Conservation (phyloP, 2,113 vertebrate species). For the Sander lucioperca region DNA sequence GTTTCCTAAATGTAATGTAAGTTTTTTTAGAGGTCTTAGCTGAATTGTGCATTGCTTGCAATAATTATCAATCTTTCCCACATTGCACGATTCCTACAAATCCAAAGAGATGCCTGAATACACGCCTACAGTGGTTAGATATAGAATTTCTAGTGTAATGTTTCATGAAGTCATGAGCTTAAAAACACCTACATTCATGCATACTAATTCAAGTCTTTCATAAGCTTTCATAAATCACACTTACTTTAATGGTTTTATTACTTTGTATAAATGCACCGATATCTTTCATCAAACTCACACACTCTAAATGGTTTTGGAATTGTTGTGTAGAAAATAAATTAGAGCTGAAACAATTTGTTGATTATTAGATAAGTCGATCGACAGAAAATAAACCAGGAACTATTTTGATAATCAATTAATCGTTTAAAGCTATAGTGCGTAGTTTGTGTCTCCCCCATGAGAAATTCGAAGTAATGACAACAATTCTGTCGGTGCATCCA, state of each 20-base stretch:
- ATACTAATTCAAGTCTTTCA: constrained; percentile 42
- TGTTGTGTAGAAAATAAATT: background rate
- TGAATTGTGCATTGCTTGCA: constrained; percentile 31
- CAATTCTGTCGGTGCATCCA: too few species aligned
- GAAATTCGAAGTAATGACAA: too few species aligned
- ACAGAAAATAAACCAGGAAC: too few species aligned
- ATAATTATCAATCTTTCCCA: constrained; percentile 37
- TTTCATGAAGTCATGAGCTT: constrained; percentile 39
- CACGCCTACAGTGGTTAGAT: constrained; percentile 27
- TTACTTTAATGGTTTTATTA: constrained; percentile 6
- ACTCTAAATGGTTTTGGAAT: background rate
- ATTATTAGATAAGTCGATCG: too few species aligned
- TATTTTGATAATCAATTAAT: too few species aligned
- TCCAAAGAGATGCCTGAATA: constrained; percentile 11
- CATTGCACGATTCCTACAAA: constrained; percentile 7
- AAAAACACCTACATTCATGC: constrained; percentile 45
- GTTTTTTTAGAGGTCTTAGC: background rate
- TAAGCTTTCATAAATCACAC: background rate
- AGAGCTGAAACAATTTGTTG: too few species aligned
- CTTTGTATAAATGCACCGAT: background rate
- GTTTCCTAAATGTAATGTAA: constrained; percentile 14
- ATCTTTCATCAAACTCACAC: background rate
- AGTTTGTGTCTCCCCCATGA: too few species aligned
- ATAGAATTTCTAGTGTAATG: constrained; percentile 33
- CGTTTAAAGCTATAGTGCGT: too few species aligned